Conservation (phyloP, 1,140 invertebrate genomes). For the Zaprionus gabonicus region DNA sequence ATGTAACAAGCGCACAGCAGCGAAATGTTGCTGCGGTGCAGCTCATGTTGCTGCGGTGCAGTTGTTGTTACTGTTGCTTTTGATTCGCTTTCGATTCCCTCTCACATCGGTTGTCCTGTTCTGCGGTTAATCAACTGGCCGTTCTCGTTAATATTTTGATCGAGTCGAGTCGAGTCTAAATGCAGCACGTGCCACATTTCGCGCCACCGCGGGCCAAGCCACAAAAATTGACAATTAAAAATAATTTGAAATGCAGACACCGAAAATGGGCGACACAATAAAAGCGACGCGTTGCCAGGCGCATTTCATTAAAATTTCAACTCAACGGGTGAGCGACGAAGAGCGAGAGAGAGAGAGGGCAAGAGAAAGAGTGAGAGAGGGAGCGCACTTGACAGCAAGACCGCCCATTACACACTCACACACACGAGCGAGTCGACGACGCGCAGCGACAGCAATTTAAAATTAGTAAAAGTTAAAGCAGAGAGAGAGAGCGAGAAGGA, state of each 20-base stretch:
- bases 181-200: constrained; percentile 10
- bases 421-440: background rate
- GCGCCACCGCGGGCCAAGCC: background rate
- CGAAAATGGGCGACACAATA: constrained; percentile 45
- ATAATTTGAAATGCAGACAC: constrained; percentile 76
- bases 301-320: constrained; percentile 80
- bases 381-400: constrained; percentile 29
- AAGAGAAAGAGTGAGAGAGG: background rate
- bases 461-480: constrained; percentile 78
- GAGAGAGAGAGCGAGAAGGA: constrained; percentile 8
- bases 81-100: background rate
- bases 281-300: constrained; percentile 39
- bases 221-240: constrained; percentile 77
- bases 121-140: constrained; percentile 76
- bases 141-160: constrained; percentile 77
- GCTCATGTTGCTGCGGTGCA: constrained; percentile 6
- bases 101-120: constrained; percentile 31
- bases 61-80: constrained; percentile 10
- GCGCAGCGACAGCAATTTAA: constrained; percentile 64
- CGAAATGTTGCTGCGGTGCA: constrained; percentile 4
- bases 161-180: constrained; percentile 30
- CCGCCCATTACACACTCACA: constrained; percentile 25
- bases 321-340: constrained; percentile 58
- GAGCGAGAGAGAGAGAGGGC: constrained; percentile 8
- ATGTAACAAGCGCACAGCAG: constrained; percentile 52